A percentile compares a stretch with the other conserved stretches of the same genome.
Conservation (phyloP, 1,140 invertebrate species). For the Tetragonula clypearis region DNA sequence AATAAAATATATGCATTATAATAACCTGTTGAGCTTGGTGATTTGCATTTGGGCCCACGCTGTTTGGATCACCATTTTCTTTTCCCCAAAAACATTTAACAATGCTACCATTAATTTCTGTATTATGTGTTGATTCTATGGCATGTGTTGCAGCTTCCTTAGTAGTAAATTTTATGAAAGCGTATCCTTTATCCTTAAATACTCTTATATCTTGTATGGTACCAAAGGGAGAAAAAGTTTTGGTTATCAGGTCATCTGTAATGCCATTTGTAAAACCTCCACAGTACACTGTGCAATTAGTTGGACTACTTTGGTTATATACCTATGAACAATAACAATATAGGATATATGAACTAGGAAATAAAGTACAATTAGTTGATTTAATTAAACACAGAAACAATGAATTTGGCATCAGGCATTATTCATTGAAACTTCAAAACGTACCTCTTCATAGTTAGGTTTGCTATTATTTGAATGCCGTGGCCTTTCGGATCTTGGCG, state of each 20-base stretch:
- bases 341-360: neutral
- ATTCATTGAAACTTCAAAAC: neutral
- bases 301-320: constrained; percentile 98
- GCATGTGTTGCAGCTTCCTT: constrained; percentile 98
- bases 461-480: constrained; percentile 79
- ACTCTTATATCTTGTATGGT: constrained; percentile 98
- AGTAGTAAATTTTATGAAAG: constrained; percentile 98
- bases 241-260: constrained; percentile 97
- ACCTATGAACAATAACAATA: constrained; percentile 82
- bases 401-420: too few species aligned
- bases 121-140: constrained; percentile 98
- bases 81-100: constrained; percentile 99
- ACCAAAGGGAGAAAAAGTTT: constrained; percentile 96
- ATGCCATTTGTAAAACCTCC: constrained; percentile 97
- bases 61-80: constrained; percentile 91
- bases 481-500: constrained; percentile 83
- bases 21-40: constrained; percentile 83
- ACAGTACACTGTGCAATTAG: constrained; percentile 99
- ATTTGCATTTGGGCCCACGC: constrained; percentile 82
- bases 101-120: constrained; percentile 96
- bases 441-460: constrained; percentile 81
- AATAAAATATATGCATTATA: constrained; percentile 17
- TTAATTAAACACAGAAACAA: neutral
- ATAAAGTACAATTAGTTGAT: neutral
- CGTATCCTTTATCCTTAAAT: constrained; percentile 99